phyloP scores from a whole-genome alignment of 2,797 vertebrate genomes.

The Mareca penelope region DNA sequence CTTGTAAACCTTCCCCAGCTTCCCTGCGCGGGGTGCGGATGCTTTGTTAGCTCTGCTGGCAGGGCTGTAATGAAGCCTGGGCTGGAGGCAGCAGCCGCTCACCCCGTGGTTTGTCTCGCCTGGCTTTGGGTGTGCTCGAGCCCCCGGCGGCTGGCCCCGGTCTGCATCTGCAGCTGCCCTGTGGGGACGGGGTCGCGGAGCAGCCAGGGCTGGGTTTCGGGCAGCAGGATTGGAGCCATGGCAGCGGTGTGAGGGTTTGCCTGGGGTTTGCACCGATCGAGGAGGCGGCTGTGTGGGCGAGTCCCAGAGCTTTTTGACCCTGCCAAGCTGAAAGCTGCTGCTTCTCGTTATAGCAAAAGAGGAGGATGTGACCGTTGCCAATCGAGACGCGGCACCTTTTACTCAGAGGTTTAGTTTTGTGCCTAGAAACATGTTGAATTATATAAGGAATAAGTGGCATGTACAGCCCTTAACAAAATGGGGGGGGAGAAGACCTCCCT shows the following conservation, averaged over 20 bases:
- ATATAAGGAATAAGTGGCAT: background rate
- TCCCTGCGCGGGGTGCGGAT: fast-evolving
- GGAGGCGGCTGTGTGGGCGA: too few relatives aligned
- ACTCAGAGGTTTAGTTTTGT: background rate
- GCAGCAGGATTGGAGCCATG: background rate
- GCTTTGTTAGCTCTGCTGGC: background rate
- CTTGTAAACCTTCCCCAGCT: background rate
- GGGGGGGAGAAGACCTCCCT: background rate
- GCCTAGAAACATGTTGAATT: background rate
- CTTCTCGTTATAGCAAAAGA: background rate
- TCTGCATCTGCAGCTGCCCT: background rate
- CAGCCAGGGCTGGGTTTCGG: background rate
- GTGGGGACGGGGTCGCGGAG: background rate
- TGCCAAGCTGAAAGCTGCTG: background rate
- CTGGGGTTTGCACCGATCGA: background rate
- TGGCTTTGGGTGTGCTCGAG: fast-evolving
- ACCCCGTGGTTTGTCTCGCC: background rate
- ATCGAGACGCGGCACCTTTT: background rate
- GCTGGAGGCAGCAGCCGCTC: background rate
- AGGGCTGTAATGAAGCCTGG: background rate
- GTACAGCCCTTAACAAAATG: background rate
- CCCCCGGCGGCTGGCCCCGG: too few relatives aligned
- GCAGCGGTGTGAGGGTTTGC: background rate
- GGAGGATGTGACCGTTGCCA: background rate
- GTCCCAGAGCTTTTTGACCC: background rate